These are phyloP conservation scores for Apostichopus parvimensis DNA, from an alignment of 35 echinoderm and acorn worm species.

Conservation along the genomic window DNA sequence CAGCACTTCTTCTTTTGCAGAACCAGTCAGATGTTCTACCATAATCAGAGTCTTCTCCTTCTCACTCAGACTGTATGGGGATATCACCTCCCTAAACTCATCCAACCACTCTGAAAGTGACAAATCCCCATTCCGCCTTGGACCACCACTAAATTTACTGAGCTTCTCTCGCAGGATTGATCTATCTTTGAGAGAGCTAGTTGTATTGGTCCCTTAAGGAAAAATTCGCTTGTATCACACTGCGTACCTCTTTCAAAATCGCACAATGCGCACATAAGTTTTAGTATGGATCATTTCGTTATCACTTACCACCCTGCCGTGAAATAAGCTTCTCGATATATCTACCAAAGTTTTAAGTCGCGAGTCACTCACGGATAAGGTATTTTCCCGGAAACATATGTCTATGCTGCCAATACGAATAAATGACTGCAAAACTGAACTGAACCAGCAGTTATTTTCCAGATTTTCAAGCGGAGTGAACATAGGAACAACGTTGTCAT, in stretches of 20 bases:
- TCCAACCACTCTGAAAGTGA: background rate
- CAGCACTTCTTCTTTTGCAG: background rate
- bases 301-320: background rate
- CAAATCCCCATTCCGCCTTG: background rate
- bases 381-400: no score
- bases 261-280: background rate
- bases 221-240: constrained; percentile 18
- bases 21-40: background rate
- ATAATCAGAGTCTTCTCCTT: background rate
- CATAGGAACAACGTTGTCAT: no score
- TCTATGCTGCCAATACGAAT: no score
- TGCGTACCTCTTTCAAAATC: background rate
- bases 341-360: no score
- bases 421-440: no score
- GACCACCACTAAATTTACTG: background rate
- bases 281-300: background rate
- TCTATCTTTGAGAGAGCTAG: no score
- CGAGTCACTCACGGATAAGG: no score
- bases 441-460: no score
- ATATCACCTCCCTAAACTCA: background rate
- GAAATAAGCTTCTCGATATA: background rate
- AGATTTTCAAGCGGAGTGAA: no score
- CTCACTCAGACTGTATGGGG: background rate
- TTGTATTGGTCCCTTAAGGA: background rate
- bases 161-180: background rate